Evolutionary conservation across 2,888 invertebrate genomes (phyloP), one percentile per base, ranked within the genome.

Genomic region (Callosobruchus maculatus): DNA sequence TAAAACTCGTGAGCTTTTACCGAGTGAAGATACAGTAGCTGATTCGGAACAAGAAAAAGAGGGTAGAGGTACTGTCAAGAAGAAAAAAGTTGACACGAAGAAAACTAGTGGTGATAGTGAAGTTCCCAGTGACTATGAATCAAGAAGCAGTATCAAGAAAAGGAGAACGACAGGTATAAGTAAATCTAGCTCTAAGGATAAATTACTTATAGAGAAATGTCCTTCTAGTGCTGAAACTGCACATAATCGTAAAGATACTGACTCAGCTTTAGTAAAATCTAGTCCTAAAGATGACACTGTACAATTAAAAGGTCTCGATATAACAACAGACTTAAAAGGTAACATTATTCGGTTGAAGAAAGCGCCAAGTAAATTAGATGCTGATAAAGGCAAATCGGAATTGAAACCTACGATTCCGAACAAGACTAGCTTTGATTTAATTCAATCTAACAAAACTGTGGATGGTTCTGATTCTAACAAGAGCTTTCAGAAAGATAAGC

Each of bases 1-100:
- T 73, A 85, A 84, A 74, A 82, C 83, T 70, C 66, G 68, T 20
- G 26, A 20, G 2, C 1, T 49, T 21, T 26, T 20, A n/a, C 5
- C 30, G 4, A 21, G 30, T 26, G 18, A 30, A 3, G 30, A 71
- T 21, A 21, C 20, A 18, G 21, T 21, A n/a, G 67, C 67, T 21
- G 22, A 20, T 20, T 20, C 21, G 2, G 26, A 71, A 67, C 21
- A 26, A 71, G 21, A 71, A 71, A 31, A 20, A 18, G 18, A 2
- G 4, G 21, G 71, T 18, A 22, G 30, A 71, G 13, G 71, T 67
- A 73, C 70, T 67, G 68, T 70, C n/a, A 67, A 70, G 66, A 71
- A 71, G 49, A 21, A 71, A 73, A 20, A 21, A 73, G 20, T 21
- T 22, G 9, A 4, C 20, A 71, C 26, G 31, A 71, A 71, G 13